phyloP scores from a whole-genome alignment of 2,888 invertebrate genomes.

The Hirtodrosophila trivittata region DNA sequence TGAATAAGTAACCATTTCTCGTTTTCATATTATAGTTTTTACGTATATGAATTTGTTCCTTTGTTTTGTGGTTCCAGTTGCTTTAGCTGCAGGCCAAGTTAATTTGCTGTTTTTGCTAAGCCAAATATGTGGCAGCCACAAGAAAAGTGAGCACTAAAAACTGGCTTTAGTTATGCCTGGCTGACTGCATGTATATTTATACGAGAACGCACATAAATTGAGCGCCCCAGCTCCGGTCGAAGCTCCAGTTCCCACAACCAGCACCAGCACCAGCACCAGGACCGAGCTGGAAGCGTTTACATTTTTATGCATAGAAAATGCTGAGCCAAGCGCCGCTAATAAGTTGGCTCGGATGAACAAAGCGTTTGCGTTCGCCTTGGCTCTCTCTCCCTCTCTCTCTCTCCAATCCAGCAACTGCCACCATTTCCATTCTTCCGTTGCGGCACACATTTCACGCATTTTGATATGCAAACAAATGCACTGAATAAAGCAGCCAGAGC shows the following conservation, averaged over 20 bases:
- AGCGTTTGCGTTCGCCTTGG: slow-evolving; percentile 29
- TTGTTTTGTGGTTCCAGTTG: slow-evolving; percentile 18
- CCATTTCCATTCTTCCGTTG: slow-evolving; percentile 6
- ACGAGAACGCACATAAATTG: slow-evolving; percentile 65
- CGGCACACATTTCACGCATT: slow-evolving; percentile 72
- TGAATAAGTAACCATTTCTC: slow-evolving; percentile 30
- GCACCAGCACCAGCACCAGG: neutral
- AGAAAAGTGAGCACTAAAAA: slow-evolving; percentile 60
- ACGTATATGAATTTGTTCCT: slow-evolving; percentile 1
- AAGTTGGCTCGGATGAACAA: slow-evolving; percentile 69
- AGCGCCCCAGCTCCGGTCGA: slow-evolving; percentile 2
- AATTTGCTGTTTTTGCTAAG: slow-evolving; percentile 68
- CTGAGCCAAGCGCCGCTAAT: slow-evolving; percentile 75
- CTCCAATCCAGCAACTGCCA: neutral
- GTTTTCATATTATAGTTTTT: neutral
- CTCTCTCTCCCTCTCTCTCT: slow-evolving; percentile 3
- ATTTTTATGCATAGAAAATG: slow-evolving; percentile 76
- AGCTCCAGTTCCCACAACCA: slow-evolving; percentile 31
- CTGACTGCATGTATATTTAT: slow-evolving; percentile 74
- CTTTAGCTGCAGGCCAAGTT: slow-evolving; percentile 49
- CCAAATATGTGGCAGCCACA: slow-evolving; percentile 46
- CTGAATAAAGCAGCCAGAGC: slow-evolving; percentile 60
- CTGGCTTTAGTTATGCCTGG: slow-evolving; percentile 56
- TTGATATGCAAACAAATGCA: slow-evolving; percentile 81
- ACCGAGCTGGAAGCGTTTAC: slow-evolving; percentile 53